Percentiles rank a stretch among this genome's conserved stretches.
Evolutionary conservation across 1,140 invertebrate genomes (phyloP).

Genomic region (Drosophila lowei): DNA sequence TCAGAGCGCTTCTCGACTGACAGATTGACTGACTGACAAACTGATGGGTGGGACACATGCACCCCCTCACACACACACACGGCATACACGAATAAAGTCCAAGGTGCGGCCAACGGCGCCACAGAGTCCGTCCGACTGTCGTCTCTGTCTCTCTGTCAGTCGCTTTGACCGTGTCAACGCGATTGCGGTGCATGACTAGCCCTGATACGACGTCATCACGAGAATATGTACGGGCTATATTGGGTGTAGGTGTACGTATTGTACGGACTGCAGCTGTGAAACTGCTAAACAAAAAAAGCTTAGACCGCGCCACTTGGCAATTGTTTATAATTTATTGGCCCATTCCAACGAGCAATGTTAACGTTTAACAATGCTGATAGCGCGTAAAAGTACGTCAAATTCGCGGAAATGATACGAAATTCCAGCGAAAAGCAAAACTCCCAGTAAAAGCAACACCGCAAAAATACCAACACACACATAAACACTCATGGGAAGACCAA

Average conservation of each 20-base stretch:
- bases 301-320: conserved; percentile 45
- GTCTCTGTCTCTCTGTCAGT: conserved; percentile 33
- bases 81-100: conserved; percentile 18
- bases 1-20: conserved; percentile 41
- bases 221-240: too few species aligned
- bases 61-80: not conserved
- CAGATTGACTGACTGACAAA: conserved; percentile 36
- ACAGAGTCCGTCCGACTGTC: conserved; percentile 47
- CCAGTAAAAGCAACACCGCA: conserved; percentile 38
- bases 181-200: conserved; percentile 20
- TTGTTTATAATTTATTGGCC: conserved; percentile 61
- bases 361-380: conserved; percentile 23
- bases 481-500: not conserved
- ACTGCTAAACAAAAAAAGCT: conserved; percentile 28
- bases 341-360: conserved; percentile 23
- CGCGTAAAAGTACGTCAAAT: conserved; percentile 47
- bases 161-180: conserved; percentile 19
- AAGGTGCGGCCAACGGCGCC: conserved; percentile 65
- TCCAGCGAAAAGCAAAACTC: conserved; percentile 51
- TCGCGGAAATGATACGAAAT: conserved; percentile 74
- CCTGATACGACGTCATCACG: conserved; percentile 46
- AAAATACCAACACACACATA: conserved; percentile 23
- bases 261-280: conserved; percentile 5
- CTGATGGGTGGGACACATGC: conserved; percentile 1
- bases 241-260: not conserved